phyloP scores from a whole-genome alignment of 2,797 vertebrate species.

The Anguilla anguilla region DNA sequence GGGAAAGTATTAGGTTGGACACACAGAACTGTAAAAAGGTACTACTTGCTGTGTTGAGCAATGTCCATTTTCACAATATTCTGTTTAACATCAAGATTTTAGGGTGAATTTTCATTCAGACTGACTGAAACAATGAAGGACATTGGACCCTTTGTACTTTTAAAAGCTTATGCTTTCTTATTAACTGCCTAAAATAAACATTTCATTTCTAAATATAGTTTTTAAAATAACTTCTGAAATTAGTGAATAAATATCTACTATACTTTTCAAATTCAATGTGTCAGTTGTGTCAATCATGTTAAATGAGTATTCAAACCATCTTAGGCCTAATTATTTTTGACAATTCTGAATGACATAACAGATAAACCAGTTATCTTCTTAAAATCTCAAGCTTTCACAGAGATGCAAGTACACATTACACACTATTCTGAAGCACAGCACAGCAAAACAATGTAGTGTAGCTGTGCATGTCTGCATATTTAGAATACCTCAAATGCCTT shows the following conservation, averaged over 20 bases:
- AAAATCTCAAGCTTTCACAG: not conserved
- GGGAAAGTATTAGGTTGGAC: not conserved
- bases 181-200: not conserved
- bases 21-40: not conserved
- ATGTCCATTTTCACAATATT: not conserved
- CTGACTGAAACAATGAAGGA: not conserved
- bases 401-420: not conserved
- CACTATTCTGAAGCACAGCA: not conserved
- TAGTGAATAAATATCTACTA: not conserved
- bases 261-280: not conserved
- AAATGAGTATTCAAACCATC: not conserved
- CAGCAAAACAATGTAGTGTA: not conserved
- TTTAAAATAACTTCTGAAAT: not conserved
- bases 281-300: not conserved
- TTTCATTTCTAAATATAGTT: not conserved
- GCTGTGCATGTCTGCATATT: not conserved
- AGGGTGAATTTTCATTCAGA: not conserved
- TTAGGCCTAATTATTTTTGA: not conserved
- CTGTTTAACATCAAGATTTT: not conserved
- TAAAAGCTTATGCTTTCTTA: not conserved
- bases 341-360: not conserved
- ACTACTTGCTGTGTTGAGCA: not conserved
- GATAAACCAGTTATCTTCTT: not conserved
- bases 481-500: constrained; percentile 6
- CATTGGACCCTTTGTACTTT: not conserved